Evolutionary conservation across 64 coral and sea anemone species (phyloP).

Genomic region (Stichodactyla mertensii): DNA sequence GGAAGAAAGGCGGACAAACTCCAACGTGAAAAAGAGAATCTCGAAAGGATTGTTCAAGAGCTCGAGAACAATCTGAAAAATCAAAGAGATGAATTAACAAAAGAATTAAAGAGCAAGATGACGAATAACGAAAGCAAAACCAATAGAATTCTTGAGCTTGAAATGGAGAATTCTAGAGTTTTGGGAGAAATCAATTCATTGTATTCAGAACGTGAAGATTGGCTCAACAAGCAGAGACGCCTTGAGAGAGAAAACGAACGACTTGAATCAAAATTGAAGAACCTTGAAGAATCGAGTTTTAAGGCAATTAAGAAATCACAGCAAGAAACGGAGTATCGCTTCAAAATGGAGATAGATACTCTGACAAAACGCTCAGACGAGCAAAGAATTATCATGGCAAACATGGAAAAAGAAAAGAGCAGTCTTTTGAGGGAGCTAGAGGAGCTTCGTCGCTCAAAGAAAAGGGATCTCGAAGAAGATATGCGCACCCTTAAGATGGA

Average conservation of each 20-base stretch:
- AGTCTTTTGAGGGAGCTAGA: not conserved
- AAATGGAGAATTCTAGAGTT: conserved; percentile 1
- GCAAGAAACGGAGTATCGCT: conserved; percentile 1
- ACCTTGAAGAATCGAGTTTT: not conserved
- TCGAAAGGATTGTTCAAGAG: conserved; percentile 2
- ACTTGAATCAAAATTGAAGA: not conserved
- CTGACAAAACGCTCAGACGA: conserved; percentile 8
- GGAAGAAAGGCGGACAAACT: not conserved
- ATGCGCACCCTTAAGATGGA: not conserved
- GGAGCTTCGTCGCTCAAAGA: not conserved
- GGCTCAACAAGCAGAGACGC: not conserved
- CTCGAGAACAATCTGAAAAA: not conserved
- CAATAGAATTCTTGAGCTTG: conserved; percentile 5
- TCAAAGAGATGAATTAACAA: conserved; percentile 8
- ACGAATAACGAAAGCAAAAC: conserved; percentile 22
- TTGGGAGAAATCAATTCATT: conserved; percentile 3
- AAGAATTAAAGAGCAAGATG: conserved; percentile 15
- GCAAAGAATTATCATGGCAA: not conserved
- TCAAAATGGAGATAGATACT: conserved; percentile 9
- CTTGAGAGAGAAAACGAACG: not conserved
- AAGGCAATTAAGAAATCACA: not conserved
- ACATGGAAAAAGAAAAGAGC: not conserved
- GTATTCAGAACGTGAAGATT: not conserved
- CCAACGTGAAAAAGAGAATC: not conserved
- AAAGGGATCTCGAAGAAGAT: not conserved